A percentile compares a stretch with the other conserved stretches of the same genome.
These are phyloP conservation scores for Cryptoblepharus egeriae DNA, from an alignment of 2,797 vertebrate genomes.

Conservation along the genomic window DNA sequence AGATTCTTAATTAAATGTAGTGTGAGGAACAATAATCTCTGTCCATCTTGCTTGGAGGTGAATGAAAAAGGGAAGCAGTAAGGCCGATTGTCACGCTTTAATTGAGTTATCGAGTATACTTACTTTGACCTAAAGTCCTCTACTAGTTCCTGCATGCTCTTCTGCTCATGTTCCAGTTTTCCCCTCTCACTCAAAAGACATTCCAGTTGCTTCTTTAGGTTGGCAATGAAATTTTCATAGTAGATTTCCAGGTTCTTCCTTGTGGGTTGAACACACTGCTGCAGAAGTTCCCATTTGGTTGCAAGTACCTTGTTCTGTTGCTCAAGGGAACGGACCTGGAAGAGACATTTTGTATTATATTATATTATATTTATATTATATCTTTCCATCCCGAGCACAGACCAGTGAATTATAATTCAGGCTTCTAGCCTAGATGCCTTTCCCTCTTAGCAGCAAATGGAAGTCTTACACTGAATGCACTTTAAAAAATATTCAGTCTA, in stretches of 20 bases:
- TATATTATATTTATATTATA: too few species aligned
- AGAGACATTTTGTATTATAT: background rate
- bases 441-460: background rate
- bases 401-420: background rate
- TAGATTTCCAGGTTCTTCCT: conserved; percentile 3
- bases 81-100: background rate
- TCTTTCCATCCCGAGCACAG: background rate
- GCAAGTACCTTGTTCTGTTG: conserved; percentile 49
- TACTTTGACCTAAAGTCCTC: conserved; percentile 40
- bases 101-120: background rate
- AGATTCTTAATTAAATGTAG: background rate
- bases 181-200: conserved; percentile 21
- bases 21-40: background rate
- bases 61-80: background rate
- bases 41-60: background rate
- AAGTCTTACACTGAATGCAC: background rate
- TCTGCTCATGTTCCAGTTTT: conserved; percentile 35
- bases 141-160: conserved; percentile 21
- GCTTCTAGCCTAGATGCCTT: too few species aligned
- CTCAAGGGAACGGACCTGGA: conserved; percentile 44
- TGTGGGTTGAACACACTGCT: conserved; percentile 7
- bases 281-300: conserved; percentile 29
- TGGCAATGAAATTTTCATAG: conserved; percentile 28
- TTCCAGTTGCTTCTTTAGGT: conserved; percentile 20
- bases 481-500: background rate